A percentile compares a stretch with the other conserved stretches of the same genome.
phyloP scores from a whole-genome alignment of 2,797 vertebrate genomes.

The Silurus aristotelis region DNA sequence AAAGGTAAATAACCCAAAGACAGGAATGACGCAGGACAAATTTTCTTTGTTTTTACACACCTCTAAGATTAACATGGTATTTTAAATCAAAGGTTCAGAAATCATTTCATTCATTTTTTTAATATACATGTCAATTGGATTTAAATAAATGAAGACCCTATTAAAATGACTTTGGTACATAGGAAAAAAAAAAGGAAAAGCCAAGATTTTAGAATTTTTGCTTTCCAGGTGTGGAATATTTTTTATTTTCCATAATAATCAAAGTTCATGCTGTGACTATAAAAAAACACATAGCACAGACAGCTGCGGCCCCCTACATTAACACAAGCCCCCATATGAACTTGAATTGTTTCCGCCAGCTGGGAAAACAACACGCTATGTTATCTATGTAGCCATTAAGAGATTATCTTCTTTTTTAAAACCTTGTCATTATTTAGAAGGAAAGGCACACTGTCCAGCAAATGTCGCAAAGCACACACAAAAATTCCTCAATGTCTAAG shows the following conservation, averaged over 20 bases:
- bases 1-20: too few species aligned
- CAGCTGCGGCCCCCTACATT: conserved; percentile 28
- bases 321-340: conserved; percentile 34
- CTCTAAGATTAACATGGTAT: too few species aligned
- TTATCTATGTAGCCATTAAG: conserved; percentile 31
- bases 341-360: conserved; percentile 40
- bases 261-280: conserved; percentile 27
- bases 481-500: conserved; percentile 31
- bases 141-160: not conserved
- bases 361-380: conserved; percentile 44
- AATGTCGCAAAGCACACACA: conserved; percentile 26
- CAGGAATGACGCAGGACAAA: too few species aligned
- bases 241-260: not conserved
- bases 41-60: too few species aligned
- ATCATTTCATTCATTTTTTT: not conserved
- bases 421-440: conserved; percentile 28
- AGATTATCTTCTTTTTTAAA: conserved; percentile 8
- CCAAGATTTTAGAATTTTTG: not conserved
- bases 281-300: conserved; percentile 20
- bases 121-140: not conserved
- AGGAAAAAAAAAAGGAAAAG: not conserved
- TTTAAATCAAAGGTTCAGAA: not conserved
- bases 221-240: not conserved
- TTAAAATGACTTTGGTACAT: not conserved
- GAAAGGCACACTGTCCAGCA: not conserved